Evolutionary conservation across 2,113 vertebrate genomes (phyloP).

Genomic region (Hydrolagus affinis): DNA sequence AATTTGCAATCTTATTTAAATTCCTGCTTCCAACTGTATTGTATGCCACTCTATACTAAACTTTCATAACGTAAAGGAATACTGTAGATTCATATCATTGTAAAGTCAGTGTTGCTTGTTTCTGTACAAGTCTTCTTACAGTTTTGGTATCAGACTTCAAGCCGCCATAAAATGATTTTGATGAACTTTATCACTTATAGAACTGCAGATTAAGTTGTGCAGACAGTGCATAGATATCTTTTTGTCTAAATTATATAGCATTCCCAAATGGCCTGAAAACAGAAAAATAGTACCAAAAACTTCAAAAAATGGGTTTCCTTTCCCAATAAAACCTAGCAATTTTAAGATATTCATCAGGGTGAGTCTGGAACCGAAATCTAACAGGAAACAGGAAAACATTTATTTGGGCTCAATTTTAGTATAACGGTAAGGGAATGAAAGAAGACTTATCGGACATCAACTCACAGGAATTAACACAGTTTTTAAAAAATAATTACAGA

Average conservation of each 20-base stretch:
- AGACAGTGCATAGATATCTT: not conserved
- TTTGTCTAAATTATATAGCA: not conserved
- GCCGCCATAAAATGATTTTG: constrained; percentile 19
- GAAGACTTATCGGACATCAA: not conserved
- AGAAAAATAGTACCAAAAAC: not conserved
- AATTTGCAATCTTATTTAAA: not conserved
- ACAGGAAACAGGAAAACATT: not conserved
- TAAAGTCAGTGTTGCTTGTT: not conserved
- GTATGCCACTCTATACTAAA: too few relatives aligned
- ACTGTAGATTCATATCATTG: not conserved
- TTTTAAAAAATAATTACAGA: not conserved
- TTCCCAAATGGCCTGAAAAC: constrained; percentile 1
- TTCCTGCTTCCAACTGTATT: not conserved
- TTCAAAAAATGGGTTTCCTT: not conserved
- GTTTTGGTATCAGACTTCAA: not conserved
- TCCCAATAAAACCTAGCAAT: not conserved
- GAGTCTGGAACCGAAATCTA: not conserved
- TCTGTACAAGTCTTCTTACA: not conserved
- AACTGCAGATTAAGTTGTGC: constrained; percentile 8
- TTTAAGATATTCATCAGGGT: constrained; percentile 27
- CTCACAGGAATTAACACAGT: not conserved
- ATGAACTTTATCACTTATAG: not conserved
- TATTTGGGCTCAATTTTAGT: not conserved
- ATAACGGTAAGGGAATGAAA: not conserved
- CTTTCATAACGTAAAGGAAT: not conserved